These are phyloP conservation scores for Benitochromis conjunctus DNA, from an alignment of 2,113 vertebrate genomes.

Conservation along the genomic window DNA sequence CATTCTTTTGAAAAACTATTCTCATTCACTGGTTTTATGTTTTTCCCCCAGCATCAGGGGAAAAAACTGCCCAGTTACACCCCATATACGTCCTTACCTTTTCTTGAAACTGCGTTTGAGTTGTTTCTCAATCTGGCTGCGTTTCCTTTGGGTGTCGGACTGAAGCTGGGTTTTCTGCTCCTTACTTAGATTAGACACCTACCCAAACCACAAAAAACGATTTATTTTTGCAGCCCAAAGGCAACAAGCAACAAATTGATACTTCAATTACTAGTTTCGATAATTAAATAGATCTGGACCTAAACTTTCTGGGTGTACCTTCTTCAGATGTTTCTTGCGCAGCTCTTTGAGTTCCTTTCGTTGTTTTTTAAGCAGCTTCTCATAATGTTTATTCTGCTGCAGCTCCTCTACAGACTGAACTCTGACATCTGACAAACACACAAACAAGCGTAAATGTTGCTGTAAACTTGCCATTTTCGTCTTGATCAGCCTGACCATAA, in stretches of 20 bases:
- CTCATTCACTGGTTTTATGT: not conserved
- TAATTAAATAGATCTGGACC: not conserved
- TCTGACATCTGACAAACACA: slow-evolving; percentile 67
- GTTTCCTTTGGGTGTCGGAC: slow-evolving; percentile 67
- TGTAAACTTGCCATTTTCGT: not conserved
- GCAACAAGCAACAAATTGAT: not conserved
- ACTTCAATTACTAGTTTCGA: not conserved
- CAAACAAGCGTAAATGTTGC: not conserved
- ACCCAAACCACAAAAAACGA: not conserved
- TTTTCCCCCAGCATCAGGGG: accelerated
- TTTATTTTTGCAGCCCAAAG: not conserved
- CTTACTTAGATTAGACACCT: slow-evolving; percentile 76
- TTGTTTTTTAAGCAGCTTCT: slow-evolving; percentile 80
- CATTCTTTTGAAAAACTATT: not conserved
- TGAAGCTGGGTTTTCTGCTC: slow-evolving; percentile 74
- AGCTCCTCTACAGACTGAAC: slow-evolving; percentile 73
- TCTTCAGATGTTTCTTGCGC: slow-evolving; percentile 80
- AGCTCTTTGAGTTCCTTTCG: slow-evolving; percentile 82
- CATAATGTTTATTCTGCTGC: slow-evolving; percentile 75
- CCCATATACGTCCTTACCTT: slow-evolving; percentile 50
- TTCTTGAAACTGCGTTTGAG: slow-evolving; percentile 70
- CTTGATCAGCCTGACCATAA: not conserved
- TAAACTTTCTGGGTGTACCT: slow-evolving; percentile 45
- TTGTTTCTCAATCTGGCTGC: slow-evolving; percentile 67
- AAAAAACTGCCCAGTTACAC: not conserved